These are phyloP conservation scores for Lepeophtheirus nordmannii DNA, from an alignment of 2,888 invertebrate genomes.

Conservation along the genomic window DNA sequence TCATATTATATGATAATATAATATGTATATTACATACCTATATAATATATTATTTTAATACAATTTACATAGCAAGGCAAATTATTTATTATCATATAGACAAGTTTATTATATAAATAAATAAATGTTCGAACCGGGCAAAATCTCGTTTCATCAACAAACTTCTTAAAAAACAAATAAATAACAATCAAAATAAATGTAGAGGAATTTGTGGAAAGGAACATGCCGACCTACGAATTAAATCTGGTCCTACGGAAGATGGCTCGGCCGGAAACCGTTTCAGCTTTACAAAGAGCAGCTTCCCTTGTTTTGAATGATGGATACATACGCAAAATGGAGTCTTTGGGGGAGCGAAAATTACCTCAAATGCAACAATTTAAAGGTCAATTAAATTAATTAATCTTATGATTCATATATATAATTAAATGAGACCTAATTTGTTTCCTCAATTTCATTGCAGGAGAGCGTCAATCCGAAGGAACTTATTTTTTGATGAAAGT, in stretches of 20 bases:
- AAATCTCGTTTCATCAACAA: too few relatives aligned
- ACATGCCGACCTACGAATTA: conserved; percentile 4
- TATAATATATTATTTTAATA: too few relatives aligned
- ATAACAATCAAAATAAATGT: too few relatives aligned
- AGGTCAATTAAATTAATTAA: not conserved
- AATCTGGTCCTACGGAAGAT: not conserved
- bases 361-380: not conserved
- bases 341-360: not conserved
- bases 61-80: too few relatives aligned
- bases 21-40: too few relatives aligned
- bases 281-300: not conserved
- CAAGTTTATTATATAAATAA: too few relatives aligned
- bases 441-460: not conserved
- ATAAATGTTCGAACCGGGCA: too few relatives aligned
- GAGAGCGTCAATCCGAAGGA: not conserved
- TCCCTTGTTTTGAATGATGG: not conserved
- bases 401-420: too few relatives aligned
- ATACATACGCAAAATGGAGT: not conserved
- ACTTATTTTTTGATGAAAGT: not conserved
- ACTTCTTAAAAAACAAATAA: too few relatives aligned
- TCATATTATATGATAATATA: too few relatives aligned
- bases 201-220: not conserved
- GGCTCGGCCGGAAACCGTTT: not conserved
- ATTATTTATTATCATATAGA: too few relatives aligned
- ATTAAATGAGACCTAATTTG: too few relatives aligned